These are phyloP conservation scores for Ranitomeya variabilis DNA, from an alignment of 2,113 vertebrate species.

Conservation along the genomic window DNA sequence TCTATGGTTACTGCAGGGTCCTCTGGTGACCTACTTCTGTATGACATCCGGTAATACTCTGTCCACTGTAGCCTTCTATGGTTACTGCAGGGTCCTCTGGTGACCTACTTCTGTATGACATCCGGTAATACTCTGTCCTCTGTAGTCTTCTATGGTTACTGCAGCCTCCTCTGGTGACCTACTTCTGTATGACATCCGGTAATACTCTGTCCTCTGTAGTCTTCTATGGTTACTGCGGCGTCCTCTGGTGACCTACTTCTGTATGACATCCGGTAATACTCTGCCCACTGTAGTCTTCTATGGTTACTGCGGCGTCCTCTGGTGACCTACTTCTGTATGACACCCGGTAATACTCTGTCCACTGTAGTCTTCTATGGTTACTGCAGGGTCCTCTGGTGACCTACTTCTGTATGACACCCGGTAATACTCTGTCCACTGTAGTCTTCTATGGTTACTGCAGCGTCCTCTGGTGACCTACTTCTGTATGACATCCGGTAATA, in stretches of 20 bases:
- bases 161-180: not conserved
- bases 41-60: not conserved
- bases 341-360: not conserved
- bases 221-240: not conserved
- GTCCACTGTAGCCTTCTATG: not conserved
- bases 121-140: not conserved
- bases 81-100: not conserved
- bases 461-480: not conserved
- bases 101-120: not conserved
- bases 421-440: not conserved
- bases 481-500: not conserved
- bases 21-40: not conserved
- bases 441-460: not conserved
- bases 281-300: not conserved
- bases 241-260: not conserved
- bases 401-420: not conserved
- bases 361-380: not conserved
- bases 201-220: not conserved
- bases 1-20: not conserved
- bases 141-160: not conserved
- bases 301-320: not conserved
- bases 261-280: not conserved
- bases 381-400: not conserved
- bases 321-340: not conserved
- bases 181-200: not conserved